Conservation (phyloP, 2,113 vertebrate species). For the Micromys minutus region DNA sequence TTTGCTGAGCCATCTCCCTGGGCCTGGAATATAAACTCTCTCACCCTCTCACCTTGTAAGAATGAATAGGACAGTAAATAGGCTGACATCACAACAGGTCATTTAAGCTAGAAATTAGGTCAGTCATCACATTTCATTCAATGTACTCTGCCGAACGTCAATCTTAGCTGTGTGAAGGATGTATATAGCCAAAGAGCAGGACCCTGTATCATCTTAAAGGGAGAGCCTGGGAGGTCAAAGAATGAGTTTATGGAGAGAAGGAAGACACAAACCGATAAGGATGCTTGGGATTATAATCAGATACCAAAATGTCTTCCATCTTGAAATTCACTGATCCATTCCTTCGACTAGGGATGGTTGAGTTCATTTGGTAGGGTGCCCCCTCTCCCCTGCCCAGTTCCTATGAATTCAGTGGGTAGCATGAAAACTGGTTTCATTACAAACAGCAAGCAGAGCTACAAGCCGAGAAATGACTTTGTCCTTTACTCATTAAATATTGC, state of each 20-base stretch:
- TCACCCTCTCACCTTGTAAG: background rate
- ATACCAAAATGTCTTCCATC: background rate
- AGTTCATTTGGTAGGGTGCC: background rate
- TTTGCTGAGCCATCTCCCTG: background rate
- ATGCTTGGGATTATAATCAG: background rate
- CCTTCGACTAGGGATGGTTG: background rate
- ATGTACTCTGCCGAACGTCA: background rate
- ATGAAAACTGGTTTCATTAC: background rate
- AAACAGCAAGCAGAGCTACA: constrained; percentile 62
- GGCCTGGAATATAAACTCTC: background rate
- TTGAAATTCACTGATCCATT: background rate
- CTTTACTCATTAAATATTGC: constrained; percentile 80
- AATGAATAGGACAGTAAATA: background rate
- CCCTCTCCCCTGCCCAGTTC: background rate
- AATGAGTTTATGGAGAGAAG: background rate
- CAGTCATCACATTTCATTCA: background rate
- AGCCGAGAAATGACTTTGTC: constrained; percentile 80
- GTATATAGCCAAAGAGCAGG: background rate
- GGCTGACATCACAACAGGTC: background rate
- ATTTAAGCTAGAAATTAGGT: background rate
- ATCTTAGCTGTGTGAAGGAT: background rate
- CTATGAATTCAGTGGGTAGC: background rate
- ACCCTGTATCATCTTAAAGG: background rate
- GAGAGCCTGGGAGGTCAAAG: background rate
- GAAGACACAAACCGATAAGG: background rate